A percentile compares a stretch with the other conserved stretches of the same genome.
Conservation (phyloP, 2,797 vertebrate species). For the Sarcoramphus papa region DNA sequence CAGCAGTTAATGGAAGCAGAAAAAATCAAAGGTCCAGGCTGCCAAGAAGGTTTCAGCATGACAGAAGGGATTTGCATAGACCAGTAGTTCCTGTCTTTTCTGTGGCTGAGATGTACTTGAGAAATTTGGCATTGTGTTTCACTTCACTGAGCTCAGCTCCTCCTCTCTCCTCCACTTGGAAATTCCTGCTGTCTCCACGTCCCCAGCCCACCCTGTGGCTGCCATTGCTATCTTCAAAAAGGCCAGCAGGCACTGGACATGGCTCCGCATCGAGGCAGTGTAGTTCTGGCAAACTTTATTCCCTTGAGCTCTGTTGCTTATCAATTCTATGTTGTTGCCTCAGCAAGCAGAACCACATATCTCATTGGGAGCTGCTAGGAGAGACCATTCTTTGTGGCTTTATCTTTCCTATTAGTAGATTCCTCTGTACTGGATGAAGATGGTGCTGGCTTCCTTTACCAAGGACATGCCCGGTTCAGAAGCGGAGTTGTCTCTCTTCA, state of each 20-base stretch:
- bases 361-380: not conserved
- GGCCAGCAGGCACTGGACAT: not conserved
- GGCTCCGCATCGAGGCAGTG: rapidly evolving
- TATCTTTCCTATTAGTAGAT: not conserved
- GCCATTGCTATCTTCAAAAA: not conserved
- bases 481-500: not conserved
- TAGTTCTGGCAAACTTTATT: not conserved
- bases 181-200: not conserved
- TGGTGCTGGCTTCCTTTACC: not conserved
- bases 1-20: not conserved
- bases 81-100: conserved; percentile 13
- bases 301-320: not conserved
- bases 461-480: not conserved
- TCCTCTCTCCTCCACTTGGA: not conserved
- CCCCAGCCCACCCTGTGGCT: not conserved
- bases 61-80: conserved; percentile 39
- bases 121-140: not conserved
- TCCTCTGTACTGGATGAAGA: not conserved
- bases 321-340: not conserved
- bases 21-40: not conserved
- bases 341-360: not conserved
- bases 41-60: not conserved
- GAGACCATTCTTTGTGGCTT: not conserved
- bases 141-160: not conserved
- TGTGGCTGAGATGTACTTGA: not conserved